Percentiles rank a stretch among this genome's conserved stretches.
phyloP scores from a whole-genome alignment of 2,113 vertebrate genomes.

The Rana temporaria region DNA sequence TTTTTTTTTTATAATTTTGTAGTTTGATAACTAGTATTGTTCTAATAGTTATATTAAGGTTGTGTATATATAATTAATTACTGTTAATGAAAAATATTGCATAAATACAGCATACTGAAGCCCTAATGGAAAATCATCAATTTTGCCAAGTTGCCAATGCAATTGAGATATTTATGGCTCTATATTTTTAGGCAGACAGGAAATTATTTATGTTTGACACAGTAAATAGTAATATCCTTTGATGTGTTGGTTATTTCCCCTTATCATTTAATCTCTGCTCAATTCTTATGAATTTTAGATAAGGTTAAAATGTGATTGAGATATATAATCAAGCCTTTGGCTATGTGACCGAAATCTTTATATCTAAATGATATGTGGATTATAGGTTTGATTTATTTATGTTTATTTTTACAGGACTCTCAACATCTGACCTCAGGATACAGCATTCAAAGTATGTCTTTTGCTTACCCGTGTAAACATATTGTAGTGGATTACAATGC shows the following conservation, averaged over 20 bases:
- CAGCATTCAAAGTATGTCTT: slow-evolving; percentile 90
- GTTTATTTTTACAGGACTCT: slow-evolving; percentile 82
- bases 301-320: slow-evolving; percentile 56
- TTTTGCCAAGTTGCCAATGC: no score
- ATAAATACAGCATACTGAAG: no score
- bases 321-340: slow-evolving; percentile 30
- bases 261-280: slow-evolving; percentile 31
- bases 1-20: no score
- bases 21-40: no score
- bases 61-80: no score
- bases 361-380: slow-evolving; percentile 52
- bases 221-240: slow-evolving; percentile 24
- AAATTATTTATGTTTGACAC: slow-evolving; percentile 15
- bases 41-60: no score
- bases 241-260: slow-evolving; percentile 33
- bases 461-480: slow-evolving; percentile 60
- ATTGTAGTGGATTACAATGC: slow-evolving; percentile 25
- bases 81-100: no score
- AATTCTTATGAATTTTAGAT: slow-evolving; percentile 46
- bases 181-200: not conserved
- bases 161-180: not conserved
- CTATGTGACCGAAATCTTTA: slow-evolving; percentile 53
- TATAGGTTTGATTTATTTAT: slow-evolving; percentile 70
- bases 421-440: slow-evolving; percentile 92
- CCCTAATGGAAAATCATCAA: no score